A percentile compares a stretch with the other conserved stretches of the same genome.
phyloP scores from a whole-genome alignment of 2,113 vertebrate genomes.

The Erythrocercus mccallii region DNA sequence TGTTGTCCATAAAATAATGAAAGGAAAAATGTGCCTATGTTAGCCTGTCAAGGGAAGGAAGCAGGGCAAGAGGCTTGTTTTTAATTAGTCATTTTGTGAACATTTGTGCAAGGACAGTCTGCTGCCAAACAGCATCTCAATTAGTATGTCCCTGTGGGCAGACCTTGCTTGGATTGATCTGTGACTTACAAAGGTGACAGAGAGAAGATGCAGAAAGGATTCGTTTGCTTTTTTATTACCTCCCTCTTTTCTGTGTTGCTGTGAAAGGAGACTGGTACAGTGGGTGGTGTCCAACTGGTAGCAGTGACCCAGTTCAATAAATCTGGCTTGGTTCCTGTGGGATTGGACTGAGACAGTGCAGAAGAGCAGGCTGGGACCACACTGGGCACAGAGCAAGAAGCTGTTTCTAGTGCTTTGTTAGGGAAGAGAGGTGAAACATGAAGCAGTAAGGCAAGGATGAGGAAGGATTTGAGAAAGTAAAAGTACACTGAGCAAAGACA shows the following conservation, averaged over 20 bases:
- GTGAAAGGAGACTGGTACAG: conserved; percentile 68
- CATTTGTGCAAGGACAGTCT: conserved; percentile 9
- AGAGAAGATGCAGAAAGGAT: not conserved
- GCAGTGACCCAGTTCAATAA: conserved; percentile 70
- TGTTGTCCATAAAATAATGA: conserved; percentile 46
- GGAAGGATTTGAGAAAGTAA: not conserved
- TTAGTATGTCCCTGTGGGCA: conserved; percentile 59
- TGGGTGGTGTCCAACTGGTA: conserved; percentile 78
- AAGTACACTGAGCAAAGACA: not conserved
- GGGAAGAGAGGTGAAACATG: not conserved
- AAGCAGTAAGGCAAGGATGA: not conserved
- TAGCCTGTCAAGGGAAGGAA: conserved; percentile 44
- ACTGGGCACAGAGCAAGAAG: not conserved
- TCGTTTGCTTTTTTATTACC: not conserved
- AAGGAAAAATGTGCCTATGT: conserved; percentile 44
- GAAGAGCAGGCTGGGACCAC: not conserved
- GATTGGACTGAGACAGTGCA: conserved; percentile 11
- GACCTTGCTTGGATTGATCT: conserved; percentile 69
- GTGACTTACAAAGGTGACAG: conserved; percentile 70
- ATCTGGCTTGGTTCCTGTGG: conserved; percentile 64
- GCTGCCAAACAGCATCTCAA: conserved; percentile 58
- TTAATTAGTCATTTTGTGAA: conserved; percentile 36
- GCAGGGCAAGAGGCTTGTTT: conserved; percentile 28
- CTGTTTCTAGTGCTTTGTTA: not conserved
- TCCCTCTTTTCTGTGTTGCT: not conserved